Conservation (phyloP, 2,888 invertebrate genomes). For the Crioceris asparagi region DNA sequence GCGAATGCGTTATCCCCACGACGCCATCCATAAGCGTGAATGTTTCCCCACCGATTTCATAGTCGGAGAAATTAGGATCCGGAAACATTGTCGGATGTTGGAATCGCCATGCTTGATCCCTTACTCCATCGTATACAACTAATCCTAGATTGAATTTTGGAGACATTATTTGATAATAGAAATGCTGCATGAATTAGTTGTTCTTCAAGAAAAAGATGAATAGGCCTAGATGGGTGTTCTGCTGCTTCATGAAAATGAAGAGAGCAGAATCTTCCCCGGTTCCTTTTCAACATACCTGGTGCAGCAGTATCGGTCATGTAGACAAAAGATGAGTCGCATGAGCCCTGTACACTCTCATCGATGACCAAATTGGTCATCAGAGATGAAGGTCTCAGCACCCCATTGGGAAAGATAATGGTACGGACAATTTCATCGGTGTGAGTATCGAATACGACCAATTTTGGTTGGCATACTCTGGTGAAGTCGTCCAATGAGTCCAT, state of each 20-base stretch:
- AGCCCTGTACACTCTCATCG: slow-evolving; percentile 56
- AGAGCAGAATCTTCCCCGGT: too few species aligned
- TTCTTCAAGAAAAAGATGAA: neutral
- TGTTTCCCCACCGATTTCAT: slow-evolving; percentile 54
- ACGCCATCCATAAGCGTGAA: slow-evolving; percentile 68
- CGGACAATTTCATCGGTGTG: slow-evolving; percentile 58
- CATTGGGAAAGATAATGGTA: slow-evolving; percentile 62
- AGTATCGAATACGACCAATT: slow-evolving; percentile 70
- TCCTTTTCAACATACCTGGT: slow-evolving; percentile 45
- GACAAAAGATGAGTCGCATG: slow-evolving; percentile 66
- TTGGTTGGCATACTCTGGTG: slow-evolving; percentile 60
- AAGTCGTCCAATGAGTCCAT: slow-evolving; percentile 61
- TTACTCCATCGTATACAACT: slow-evolving; percentile 55
- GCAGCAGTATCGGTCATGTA: slow-evolving; percentile 77
- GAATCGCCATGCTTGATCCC: slow-evolving; percentile 70
- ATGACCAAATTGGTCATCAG: slow-evolving; percentile 70
- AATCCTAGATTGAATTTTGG: slow-evolving; percentile 36
- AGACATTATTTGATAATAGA: too few species aligned
- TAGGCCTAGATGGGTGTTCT: too few species aligned
- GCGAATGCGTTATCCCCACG: slow-evolving; percentile 59
- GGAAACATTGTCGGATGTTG: slow-evolving; percentile 79
- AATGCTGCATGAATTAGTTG: too few species aligned
- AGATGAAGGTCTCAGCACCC: slow-evolving; percentile 62
- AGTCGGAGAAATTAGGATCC: slow-evolving; percentile 67
- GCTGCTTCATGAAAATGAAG: too few species aligned